Evolutionary conservation across 1,140 invertebrate genomes (phyloP).

Genomic region (Chionoecetes opilio): DNA sequence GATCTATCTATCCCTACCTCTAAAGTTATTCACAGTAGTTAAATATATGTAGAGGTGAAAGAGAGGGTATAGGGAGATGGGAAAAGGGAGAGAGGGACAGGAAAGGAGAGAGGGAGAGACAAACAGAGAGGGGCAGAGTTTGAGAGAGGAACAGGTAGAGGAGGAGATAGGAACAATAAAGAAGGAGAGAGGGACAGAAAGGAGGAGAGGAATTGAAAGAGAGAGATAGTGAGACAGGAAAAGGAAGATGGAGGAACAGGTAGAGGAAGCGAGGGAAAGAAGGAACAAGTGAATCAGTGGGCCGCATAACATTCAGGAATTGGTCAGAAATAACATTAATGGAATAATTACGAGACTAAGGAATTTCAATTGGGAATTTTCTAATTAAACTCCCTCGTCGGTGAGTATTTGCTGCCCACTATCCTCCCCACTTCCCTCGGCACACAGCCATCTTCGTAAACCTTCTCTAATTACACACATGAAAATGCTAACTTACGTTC

Average conservation of each 20-base stretch:
- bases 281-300: not conserved
- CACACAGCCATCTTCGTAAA: too few species aligned
- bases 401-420: too few species aligned
- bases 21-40: not conserved
- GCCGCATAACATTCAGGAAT: not conserved
- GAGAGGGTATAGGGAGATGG: not conserved
- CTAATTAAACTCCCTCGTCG: too few species aligned
- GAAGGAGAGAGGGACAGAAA: not conserved
- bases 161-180: too few species aligned
- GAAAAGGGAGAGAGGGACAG: not conserved
- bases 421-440: too few species aligned
- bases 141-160: not conserved
- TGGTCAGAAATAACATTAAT: not conserved
- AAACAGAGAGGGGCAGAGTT: not conserved
- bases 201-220: slow-evolving; percentile 40
- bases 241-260: slow-evolving; percentile 32
- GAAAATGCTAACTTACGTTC: too few species aligned
- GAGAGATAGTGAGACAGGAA: slow-evolving; percentile 34
- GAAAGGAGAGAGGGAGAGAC: not conserved
- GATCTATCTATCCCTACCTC: not conserved
- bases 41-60: not conserved
- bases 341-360: too few species aligned
- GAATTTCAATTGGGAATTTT: too few species aligned
- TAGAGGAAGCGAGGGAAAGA: slow-evolving; percentile 3
- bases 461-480: too few species aligned